A percentile compares a stretch with the other conserved stretches of the same genome.
These are phyloP conservation scores for Zosterops pallidus DNA, from an alignment of 2,113 vertebrate species.

Conservation along the genomic window DNA sequence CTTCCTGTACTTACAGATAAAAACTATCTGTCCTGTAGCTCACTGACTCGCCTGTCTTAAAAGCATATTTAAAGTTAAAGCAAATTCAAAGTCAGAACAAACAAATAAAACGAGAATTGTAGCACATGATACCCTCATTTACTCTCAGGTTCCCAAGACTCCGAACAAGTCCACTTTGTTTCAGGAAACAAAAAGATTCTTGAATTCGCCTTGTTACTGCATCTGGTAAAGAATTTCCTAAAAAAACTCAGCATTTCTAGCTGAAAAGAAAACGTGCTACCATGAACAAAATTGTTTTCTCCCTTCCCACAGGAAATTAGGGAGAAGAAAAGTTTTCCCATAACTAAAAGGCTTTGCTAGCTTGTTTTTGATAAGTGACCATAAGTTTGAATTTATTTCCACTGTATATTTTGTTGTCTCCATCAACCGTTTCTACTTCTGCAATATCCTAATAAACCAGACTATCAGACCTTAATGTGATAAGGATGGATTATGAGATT, in stretches of 20 bases:
- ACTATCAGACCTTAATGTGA: not conserved
- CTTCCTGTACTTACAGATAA: conserved; percentile 58
- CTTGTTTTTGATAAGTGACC: conserved; percentile 21
- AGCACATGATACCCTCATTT: not conserved
- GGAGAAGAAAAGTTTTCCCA: conserved; percentile 39
- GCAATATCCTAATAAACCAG: not conserved
- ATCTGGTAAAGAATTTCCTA: conserved; percentile 27
- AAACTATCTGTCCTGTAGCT: conserved; percentile 6
- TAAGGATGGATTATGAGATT: not conserved
- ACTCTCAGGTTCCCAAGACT: conserved; percentile 46
- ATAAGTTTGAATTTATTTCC: not conserved
- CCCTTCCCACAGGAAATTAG: conserved; percentile 62
- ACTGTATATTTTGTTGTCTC: not conserved
- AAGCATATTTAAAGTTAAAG: conserved; percentile 29
- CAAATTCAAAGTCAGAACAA: conserved; percentile 43
- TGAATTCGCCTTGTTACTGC: not conserved
- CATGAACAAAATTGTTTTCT: not conserved
- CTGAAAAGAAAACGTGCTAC: not conserved
- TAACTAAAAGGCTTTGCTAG: not conserved
- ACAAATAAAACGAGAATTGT: conserved; percentile 1
- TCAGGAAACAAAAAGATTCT: conserved; percentile 40
- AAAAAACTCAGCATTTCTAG: not conserved
- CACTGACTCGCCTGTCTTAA: not conserved
- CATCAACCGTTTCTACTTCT: not conserved
- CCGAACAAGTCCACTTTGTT: conserved; percentile 45